Base-by-base conservation (phyloP, 2,888 invertebrate species). In the Acanthacorydalis orientalis region DNA sequence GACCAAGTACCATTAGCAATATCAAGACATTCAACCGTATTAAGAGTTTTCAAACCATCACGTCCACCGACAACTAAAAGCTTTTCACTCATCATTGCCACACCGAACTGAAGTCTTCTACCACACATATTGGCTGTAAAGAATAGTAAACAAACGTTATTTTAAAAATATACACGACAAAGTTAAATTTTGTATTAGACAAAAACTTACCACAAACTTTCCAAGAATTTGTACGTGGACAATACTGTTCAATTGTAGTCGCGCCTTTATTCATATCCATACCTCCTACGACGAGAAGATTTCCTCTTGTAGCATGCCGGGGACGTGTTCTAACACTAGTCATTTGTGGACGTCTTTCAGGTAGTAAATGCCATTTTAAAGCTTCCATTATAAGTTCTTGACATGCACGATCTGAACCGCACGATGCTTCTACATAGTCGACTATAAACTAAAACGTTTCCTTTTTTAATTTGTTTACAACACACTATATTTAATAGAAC, bases 211-310 rank as follows among this genome's bases (percentile, higher is more conserved):
- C 47, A 31, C 81, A 76, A 47, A 79, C 76, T 2, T 74, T 75
- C 90, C 90, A 90, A 0, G 73, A 67, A 61, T 89, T 80, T n/a
- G 79, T 78, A 45, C 88, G 72, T 1, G 84, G 77, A 60, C 87
- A 83, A 65, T 91, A 95, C 64, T 82, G 82, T 64, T 93, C 92
- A 63, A 95, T 91, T 51, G 84, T 85, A 39, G 86, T 87, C 1
- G 89, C 83, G 49, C 90, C 91, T 78, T 91, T 91, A 59, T 83
- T 86, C 46, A 83, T 83, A 67, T 93, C 92, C 84, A 90, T 90
- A 51, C 93, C 93, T 23, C 93, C 93, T 14, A 93, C 83, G 51
- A 89, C 87, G 55, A 89, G 72, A 52, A 95, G 70, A 46, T 80
- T 75, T 2, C 93, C 93, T 46, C 93, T 83, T 1, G 93, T 93